phyloP scores from a whole-genome alignment of 2,888 invertebrate genomes.

The Plagodis pulveraria region DNA sequence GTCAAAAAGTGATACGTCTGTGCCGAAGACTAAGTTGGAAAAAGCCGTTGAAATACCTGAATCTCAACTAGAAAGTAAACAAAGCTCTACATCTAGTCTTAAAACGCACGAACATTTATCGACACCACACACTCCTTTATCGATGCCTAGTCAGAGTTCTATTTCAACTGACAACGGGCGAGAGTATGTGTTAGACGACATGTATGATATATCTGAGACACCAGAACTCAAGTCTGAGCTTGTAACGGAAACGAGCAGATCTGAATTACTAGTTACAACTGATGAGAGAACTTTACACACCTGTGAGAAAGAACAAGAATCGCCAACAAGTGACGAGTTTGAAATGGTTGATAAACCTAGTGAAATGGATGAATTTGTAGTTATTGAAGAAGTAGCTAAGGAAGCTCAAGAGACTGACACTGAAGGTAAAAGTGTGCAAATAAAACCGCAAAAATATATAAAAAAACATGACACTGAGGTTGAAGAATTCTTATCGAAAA shows the following conservation, averaged over 20 bases:
- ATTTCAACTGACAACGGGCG: constrained; percentile 87
- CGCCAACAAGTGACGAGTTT: constrained; percentile 93
- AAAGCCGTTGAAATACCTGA: constrained; percentile 70
- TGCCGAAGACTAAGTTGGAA: constrained; percentile 78
- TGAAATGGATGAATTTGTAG: constrained; percentile 94
- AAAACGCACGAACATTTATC: constrained; percentile 82
- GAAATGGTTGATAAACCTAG: constrained; percentile 95
- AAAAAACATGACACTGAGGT: constrained; percentile 89
- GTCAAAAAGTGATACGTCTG: constrained; percentile 79
- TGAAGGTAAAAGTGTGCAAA: constrained; percentile 92
- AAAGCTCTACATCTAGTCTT: constrained; percentile 85
- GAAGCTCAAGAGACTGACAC: constrained; percentile 93
- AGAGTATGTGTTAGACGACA: constrained; percentile 86
- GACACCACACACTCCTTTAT: constrained; percentile 86
- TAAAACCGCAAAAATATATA: constrained; percentile 80
- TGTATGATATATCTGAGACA: constrained; percentile 85
- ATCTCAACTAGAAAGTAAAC: constrained; percentile 78
- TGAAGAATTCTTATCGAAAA: constrained; percentile 88
- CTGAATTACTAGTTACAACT: constrained; percentile 85
- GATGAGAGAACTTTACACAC: constrained; percentile 84
- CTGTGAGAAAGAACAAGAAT: constrained; percentile 86
- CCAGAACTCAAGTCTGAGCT: constrained; percentile 83
- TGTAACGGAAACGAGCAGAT: constrained; percentile 75
- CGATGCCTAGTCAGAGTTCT: constrained; percentile 87
- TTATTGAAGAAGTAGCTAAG: constrained; percentile 94